Base-by-base conservation (phyloP, 2,888 invertebrate genomes). In the Thymelicus acteon region DNA sequence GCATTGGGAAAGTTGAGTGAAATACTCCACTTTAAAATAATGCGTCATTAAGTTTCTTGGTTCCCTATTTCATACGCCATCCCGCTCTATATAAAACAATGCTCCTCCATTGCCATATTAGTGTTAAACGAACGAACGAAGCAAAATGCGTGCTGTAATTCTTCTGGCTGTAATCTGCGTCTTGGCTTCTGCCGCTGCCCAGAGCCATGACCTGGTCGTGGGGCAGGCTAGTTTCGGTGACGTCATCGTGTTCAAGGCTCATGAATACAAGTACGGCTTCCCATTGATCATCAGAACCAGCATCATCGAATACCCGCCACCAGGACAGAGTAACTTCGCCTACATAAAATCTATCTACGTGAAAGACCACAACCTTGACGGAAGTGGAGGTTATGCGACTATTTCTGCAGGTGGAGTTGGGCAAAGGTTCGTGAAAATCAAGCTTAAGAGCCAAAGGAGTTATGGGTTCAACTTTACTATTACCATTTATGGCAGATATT, bases 381-480 rank as follows among this genome's bases (percentile, higher is more conserved):
- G 93, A 0, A 76, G 78, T 0, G 93, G 93, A 0, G 93, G 93
- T 0, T 93, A 88, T 54, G 88, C 93, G 0, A 85, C 86, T 0
- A 76, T 94, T 4, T 82, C 86, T 0, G 76, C 90, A 0, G 94
- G 94, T 2, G 94, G 94, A 0, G 76, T 94, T 0, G 93, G 94
- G 0, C 91, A 91, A 72, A 82, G 86, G 12, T 91, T 90, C 68
- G 89, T 87, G 39, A 92, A 89, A 65, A 84, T 94, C 72, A 91
- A 93, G 71, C 75, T 94, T 75, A 92, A 92, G 78, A 90, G 92
- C 49, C 93, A 93, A 74, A 80, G 91, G 39, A 80, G 85, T 2
- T 66, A 74, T 60, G 92, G 94, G 0, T 84, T 93, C 47, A 92
- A 94, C 77, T 94, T 93, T 74, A 91, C 93, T 0, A 75, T 94